Conservation (phyloP, 2,113 vertebrate species). For the Cavia aperea region DNA sequence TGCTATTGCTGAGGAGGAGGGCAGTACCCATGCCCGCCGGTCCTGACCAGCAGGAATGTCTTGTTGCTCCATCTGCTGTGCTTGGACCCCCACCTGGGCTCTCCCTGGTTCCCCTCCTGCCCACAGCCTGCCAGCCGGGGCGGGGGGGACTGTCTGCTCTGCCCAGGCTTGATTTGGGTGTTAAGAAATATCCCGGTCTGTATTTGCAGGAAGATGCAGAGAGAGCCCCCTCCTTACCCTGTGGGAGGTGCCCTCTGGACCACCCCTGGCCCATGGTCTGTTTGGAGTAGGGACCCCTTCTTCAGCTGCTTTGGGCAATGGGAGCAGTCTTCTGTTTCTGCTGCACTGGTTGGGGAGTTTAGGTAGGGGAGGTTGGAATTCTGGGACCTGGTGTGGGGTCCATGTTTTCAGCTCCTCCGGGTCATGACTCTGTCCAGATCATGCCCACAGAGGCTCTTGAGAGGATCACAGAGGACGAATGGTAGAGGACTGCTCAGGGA, state of each 20-base stretch:
- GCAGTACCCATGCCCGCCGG: neutral
- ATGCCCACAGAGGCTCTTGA: rapidly evolving
- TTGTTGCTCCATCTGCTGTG: neutral
- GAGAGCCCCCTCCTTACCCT: neutral
- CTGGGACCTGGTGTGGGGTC: neutral
- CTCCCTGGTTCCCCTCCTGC: neutral
- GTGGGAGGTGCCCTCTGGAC: neutral
- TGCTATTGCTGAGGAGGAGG: rapidly evolving
- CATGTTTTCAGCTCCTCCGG: neutral
- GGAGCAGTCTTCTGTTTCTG: too few relatives aligned
- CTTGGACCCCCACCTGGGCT: neutral
- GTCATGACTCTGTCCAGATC: neutral
- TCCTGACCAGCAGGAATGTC: rapidly evolving
- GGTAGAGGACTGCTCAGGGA: neutral
- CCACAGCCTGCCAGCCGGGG: neutral
- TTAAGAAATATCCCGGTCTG: neutral
- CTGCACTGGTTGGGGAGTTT: neutral
- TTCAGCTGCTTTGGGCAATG: neutral
- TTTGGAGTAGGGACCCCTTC: neutral
- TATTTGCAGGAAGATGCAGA: neutral
- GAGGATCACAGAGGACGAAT: neutral
- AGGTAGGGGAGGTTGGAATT: neutral
- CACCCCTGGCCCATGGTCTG: neutral
- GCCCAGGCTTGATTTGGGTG: neutral
- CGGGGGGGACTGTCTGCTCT: neutral